Evolutionary conservation across 2,797 vertebrate genomes (phyloP).

Genomic region (Danio kyathit): DNA sequence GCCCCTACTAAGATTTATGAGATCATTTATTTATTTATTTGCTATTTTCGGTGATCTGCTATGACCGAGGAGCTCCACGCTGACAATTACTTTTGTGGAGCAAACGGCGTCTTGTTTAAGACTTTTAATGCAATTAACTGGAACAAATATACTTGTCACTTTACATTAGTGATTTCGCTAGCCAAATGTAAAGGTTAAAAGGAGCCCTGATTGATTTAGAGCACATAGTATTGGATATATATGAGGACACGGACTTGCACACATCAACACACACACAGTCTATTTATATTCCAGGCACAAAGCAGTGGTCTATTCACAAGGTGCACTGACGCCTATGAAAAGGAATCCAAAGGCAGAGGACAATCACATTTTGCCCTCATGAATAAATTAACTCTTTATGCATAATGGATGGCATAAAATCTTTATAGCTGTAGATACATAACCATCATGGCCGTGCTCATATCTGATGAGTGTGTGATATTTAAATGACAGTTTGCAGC

Average conservation of each 20-base stretch:
- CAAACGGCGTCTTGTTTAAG: constrained; percentile 43
- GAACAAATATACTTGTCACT: constrained; percentile 13
- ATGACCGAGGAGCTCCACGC: background rate
- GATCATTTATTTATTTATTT: constrained; percentile 25
- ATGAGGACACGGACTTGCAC: constrained; percentile 29
- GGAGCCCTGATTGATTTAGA: constrained; percentile 35
- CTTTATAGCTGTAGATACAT: constrained; percentile 86
- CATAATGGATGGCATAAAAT: constrained; percentile 94
- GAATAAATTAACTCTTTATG: constrained; percentile 90
- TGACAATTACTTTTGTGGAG: background rate
- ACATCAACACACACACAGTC: constrained; percentile 33
- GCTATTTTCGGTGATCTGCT: constrained; percentile 16
- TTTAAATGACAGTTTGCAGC: constrained; percentile 86
- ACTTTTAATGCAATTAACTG: constrained; percentile 44
- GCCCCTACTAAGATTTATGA: constrained; percentile 46
- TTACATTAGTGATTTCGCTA: constrained; percentile 19
- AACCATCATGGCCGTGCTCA: constrained; percentile 79
- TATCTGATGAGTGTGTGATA: constrained; percentile 86
- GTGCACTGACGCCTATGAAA: constrained; percentile 58
- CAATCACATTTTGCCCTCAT: constrained; percentile 86
- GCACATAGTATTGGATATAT: background rate
- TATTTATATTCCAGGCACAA: constrained; percentile 61
- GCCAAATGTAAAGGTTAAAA: constrained; percentile 32
- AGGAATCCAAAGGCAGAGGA: constrained; percentile 77
- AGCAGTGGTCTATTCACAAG: constrained; percentile 57